Conservation (phyloP, 2,797 vertebrate species). For the Crypturellus tataupa region DNA sequence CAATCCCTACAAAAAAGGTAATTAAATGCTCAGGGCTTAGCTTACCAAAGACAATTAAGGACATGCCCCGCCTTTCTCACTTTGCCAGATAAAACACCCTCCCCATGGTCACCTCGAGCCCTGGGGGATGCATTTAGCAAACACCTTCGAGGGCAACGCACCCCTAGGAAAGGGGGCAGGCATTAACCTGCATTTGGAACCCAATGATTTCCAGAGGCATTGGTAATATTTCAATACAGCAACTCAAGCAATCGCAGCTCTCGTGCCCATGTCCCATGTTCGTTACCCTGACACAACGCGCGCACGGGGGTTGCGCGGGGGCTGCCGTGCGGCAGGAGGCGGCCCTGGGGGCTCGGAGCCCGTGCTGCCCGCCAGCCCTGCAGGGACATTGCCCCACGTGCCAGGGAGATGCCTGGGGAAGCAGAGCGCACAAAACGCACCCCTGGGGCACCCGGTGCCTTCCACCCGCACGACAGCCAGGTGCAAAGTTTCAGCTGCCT, state of each 20-base stretch:
- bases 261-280: fast-evolving
- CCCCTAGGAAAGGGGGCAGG: background rate
- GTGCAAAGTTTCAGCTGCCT: background rate
- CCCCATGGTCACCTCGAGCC: background rate
- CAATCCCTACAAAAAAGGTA: constrained; percentile 31
- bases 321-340: background rate
- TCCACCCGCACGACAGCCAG: background rate
- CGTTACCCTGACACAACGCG: background rate
- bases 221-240: fast-evolving
- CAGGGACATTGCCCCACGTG: background rate
- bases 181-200: background rate
- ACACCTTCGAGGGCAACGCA: background rate
- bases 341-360: no score
- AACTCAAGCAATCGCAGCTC: fast-evolving
- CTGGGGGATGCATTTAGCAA: background rate
- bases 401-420: background rate
- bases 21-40: constrained; percentile 41
- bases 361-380: background rate
- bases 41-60: constrained; percentile 43
- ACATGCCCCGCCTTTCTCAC: background rate
- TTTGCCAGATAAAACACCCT: background rate
- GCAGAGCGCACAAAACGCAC: background rate
- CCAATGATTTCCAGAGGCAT: background rate
- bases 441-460: background rate
- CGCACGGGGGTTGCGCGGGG: background rate